Evolutionary conservation across 2,113 vertebrate genomes (phyloP), one percentile per base, ranked within the genome.

Genomic region (Panthera uncia): DNA sequence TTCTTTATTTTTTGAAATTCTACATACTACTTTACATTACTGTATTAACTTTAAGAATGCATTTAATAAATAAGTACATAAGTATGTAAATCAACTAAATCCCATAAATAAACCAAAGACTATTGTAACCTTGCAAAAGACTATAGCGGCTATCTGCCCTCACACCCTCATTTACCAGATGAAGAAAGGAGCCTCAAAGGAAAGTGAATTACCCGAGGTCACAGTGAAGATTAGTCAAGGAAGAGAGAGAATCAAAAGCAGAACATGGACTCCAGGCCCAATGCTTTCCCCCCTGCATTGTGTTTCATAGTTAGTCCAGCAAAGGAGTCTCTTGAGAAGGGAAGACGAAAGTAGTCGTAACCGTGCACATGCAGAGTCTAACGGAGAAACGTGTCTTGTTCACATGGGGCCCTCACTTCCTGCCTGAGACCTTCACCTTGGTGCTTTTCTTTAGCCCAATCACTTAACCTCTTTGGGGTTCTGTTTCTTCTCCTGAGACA

Each of bases 41-140:
- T 85, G 89, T 74, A 81, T 66, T 68, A n/a, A 73, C 19, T 71
- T 93, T 48, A 68, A 83, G 45, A 89, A 73, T 48, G 1, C 5
- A 79, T 31, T 65, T 92, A 74, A 81, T 50, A 87, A 93, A 87
- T 81, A 68, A 69, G 80, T 15, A 66, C 15, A 23, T n/a, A 76
- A 57, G 50, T 38, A 63, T 23, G 7, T n/a, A 74, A 45, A 68
- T 55, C 78, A 93, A 80, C 21, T 92, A 68, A 76, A 27, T 78
- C 57, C 81, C 97, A 65, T 15, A 79, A 85, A 89, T 52, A 41
- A 94, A 79, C 33, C 50, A 57, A 82, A 66, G 73, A 29, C 8
- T 33, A 73, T 1, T 55, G 15, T 48, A 71, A 71, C 69, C 66
- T 69, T 15, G 33, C 29, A 13, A 63, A 74, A 84, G 38, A 33